phyloP scores from a whole-genome alignment of 2,888 invertebrate genomes.

The Vesta saturnalis region DNA sequence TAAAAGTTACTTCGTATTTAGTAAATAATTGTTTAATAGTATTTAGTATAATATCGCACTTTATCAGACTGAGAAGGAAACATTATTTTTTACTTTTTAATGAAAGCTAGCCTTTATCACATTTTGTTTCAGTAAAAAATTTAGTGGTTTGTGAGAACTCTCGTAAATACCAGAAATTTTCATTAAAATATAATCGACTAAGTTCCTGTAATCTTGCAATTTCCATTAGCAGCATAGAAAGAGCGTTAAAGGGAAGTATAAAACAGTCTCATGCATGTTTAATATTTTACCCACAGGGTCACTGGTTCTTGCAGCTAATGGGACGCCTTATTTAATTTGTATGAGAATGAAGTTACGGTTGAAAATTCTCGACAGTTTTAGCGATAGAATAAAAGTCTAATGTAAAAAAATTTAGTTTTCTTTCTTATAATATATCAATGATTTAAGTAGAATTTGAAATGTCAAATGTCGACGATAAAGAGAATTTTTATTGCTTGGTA shows the following conservation, averaged over 20 bases:
- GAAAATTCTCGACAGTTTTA: constrained; percentile 47
- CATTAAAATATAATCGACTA: constrained; percentile 35
- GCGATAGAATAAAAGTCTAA: constrained; percentile 34
- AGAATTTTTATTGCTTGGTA: constrained; percentile 51
- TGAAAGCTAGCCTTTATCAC: background rate
- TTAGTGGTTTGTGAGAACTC: constrained; percentile 6
- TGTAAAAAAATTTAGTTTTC: background rate
- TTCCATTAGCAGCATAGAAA: constrained; percentile 37
- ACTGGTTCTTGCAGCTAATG: constrained; percentile 57
- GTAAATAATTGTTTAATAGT: too few relatives aligned
- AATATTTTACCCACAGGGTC: constrained; percentile 57
- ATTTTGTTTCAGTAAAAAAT: constrained; percentile 6
- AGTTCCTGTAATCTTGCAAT: constrained; percentile 37
- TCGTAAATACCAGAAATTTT: constrained; percentile 34
- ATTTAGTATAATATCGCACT: too few relatives aligned
- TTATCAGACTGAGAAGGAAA: background rate
- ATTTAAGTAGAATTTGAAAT: constrained; percentile 27
- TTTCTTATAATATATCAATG: background rate
- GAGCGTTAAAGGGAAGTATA: constrained; percentile 37
- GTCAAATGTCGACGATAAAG: constrained; percentile 38
- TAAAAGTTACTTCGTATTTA: too few relatives aligned
- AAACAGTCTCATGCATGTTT: constrained; percentile 57
- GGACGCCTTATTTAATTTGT: constrained; percentile 59
- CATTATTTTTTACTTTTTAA: background rate
- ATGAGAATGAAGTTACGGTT: constrained; percentile 55